Evolutionary conservation across 2,113 vertebrate genomes (phyloP).

Genomic region (Connochaetes taurinus): DNA sequence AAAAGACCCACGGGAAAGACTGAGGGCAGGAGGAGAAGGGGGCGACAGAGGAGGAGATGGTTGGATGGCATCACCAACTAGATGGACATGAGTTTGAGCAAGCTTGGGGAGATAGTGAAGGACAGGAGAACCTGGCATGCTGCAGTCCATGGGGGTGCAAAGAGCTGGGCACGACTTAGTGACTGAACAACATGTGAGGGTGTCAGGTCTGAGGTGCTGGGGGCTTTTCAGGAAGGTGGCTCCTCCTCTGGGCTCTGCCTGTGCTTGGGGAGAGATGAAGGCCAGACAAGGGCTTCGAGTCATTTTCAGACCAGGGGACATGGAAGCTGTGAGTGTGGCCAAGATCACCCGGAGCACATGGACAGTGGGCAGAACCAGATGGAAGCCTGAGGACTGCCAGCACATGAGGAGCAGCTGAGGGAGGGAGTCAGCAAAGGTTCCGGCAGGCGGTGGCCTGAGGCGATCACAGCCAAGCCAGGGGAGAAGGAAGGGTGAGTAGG

Average conservation of each 20-base stretch:
- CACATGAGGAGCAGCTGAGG: not conserved
- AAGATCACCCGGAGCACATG: not conserved
- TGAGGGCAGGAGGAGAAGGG: not conserved
- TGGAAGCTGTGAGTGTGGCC: not conserved
- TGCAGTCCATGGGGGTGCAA: not conserved
- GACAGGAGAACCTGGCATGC: not conserved
- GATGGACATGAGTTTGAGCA: not conserved
- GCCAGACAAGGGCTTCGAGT: not conserved
- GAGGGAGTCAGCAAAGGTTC: not conserved
- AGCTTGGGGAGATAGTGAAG: not conserved
- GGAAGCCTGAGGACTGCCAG: not conserved
- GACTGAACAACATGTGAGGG: not conserved
- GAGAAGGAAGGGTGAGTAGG: not conserved
- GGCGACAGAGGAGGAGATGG: not conserved
- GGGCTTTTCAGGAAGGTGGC: not conserved
- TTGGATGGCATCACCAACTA: not conserved
- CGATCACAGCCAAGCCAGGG: not conserved
- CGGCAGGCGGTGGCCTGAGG: not conserved
- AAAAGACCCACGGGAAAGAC: not conserved
- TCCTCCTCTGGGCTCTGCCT: not conserved
- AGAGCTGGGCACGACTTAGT: rapidly evolving
- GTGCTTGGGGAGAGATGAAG: not conserved
- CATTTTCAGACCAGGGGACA: not conserved
- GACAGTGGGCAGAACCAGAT: not conserved
- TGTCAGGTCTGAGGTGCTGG: not conserved